These are phyloP conservation scores for Gadus macrocephalus DNA, from an alignment of 2,113 vertebrate species.

Conservation along the genomic window DNA sequence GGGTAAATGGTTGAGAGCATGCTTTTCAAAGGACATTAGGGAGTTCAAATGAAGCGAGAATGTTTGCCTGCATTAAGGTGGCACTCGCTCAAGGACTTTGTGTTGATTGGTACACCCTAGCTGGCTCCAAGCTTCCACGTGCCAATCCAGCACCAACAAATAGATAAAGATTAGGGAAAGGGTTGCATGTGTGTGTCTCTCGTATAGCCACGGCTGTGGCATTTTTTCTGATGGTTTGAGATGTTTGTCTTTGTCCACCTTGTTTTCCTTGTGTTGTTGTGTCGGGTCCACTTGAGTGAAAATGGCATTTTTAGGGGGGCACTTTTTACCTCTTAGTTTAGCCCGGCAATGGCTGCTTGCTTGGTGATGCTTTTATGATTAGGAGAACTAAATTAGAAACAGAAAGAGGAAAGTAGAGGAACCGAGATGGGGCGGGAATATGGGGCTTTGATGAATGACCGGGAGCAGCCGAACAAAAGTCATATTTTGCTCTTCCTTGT, in stretches of 20 bases:
- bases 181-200: slow-evolving; percentile 41
- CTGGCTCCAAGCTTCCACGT: no score
- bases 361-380: slow-evolving; percentile 67
- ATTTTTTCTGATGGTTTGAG: slow-evolving; percentile 54
- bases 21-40: no score
- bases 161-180: no score
- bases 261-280: slow-evolving; percentile 40
- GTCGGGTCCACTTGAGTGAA: slow-evolving; percentile 63
- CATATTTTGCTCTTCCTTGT: slow-evolving; percentile 34
- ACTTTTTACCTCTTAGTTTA: slow-evolving; percentile 60
- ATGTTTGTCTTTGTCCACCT: slow-evolving; percentile 35
- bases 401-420: slow-evolving; percentile 23
- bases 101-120: no score
- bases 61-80: no score
- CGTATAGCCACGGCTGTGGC: slow-evolving; percentile 27
- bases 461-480: slow-evolving; percentile 16
- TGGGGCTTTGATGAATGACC: not conserved
- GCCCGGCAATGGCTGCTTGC: slow-evolving; percentile 44
- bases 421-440: not conserved
- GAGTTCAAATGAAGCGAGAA: no score
- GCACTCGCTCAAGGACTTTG: no score
- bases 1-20: no score
- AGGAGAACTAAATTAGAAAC: slow-evolving; percentile 64
- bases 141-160: no score
- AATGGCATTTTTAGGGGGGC: slow-evolving; percentile 60